Evolutionary conservation across 1,140 invertebrate species (phyloP), one percentile per base, ranked within the genome.

Genomic region (Nasonia vitripennis): DNA sequence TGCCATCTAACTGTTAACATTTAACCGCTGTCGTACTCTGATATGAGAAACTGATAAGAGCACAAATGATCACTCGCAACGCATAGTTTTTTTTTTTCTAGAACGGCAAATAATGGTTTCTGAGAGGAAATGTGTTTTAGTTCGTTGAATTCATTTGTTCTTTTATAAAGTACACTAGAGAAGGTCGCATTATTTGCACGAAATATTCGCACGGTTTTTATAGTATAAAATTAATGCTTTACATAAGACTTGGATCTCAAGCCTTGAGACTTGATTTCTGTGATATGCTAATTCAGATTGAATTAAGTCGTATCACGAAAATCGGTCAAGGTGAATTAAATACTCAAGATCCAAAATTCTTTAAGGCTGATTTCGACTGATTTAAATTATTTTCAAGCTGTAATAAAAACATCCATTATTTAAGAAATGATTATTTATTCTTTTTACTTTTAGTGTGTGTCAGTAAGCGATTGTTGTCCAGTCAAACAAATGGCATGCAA

Each of bases 381-480:
- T 45, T 73, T 6, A 73, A 31, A 12, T 73, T 27, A 37, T 74
- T 41, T 37, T 74, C 17, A 17, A 74, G 14, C 34, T 14, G 11
- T 2, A 37, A n/a, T 68, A 7, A 37, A 41, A 68, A n/a, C n/a
- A 78, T 17, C 11, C 14, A 27, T 55, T 27, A 12, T 51, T 55
- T 41, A 11, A 23, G 23, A 73, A 17, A 17, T 78, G 20, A 67
- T 51, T 77, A 74, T 37, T n/a, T n/a, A 45, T 51, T 87, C 34
- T 68, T 48, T 71, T 87, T 86, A 81, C 78, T 90, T 91, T 87
- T 77, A 92, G 91, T 92, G 91, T 45, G 31, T 84, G 0, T 51
- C 34, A 7, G 67, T 2, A 10, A 78, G 67, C 0, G 3, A 91
- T 20, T 93, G 92, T 78, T 93, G 92, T 23, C 0, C 7, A 27